phyloP scores from a whole-genome alignment of 2,888 invertebrate species.

The Chymomyza caudatula region DNA sequence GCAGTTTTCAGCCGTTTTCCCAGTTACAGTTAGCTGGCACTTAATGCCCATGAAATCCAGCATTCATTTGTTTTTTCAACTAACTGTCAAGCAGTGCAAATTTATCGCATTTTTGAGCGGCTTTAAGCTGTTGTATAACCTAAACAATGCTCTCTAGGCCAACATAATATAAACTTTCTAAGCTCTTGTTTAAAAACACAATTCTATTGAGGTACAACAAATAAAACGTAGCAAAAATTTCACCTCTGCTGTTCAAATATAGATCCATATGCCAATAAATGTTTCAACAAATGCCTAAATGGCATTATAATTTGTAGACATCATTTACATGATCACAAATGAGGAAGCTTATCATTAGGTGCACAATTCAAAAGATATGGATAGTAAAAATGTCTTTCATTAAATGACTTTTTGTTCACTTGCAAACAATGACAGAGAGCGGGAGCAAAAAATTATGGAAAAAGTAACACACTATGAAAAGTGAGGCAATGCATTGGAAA shows the following conservation, averaged over 20 bases:
- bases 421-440: conserved; percentile 34
- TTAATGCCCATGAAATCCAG: conserved; percentile 26
- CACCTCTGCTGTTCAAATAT: conserved; percentile 29
- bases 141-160: background rate
- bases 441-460: background rate
- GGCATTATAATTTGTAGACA: conserved; percentile 30
- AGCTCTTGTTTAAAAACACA: conserved; percentile 28
- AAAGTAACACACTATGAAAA: background rate
- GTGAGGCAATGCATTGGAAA: background rate
- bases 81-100: conserved; percentile 2
- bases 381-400: conserved; percentile 38
- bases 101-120: conserved; percentile 24
- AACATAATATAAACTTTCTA: conserved; percentile 53
- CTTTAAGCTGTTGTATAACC: conserved; percentile 21
- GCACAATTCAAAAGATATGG: conserved; percentile 40
- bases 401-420: conserved; percentile 43
- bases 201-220: conserved; percentile 37
- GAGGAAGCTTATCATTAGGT: conserved; percentile 63
- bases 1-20: background rate
- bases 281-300: background rate
- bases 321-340: conserved; percentile 51
- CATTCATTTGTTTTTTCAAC: background rate
- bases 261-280: conserved; percentile 25
- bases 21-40: background rate
- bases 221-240: conserved; percentile 45